These are phyloP conservation scores for Petrosia ficiformis DNA, from an alignment of 37 sponge, comb jelly and placozoan genomes.

Conservation along the genomic window DNA sequence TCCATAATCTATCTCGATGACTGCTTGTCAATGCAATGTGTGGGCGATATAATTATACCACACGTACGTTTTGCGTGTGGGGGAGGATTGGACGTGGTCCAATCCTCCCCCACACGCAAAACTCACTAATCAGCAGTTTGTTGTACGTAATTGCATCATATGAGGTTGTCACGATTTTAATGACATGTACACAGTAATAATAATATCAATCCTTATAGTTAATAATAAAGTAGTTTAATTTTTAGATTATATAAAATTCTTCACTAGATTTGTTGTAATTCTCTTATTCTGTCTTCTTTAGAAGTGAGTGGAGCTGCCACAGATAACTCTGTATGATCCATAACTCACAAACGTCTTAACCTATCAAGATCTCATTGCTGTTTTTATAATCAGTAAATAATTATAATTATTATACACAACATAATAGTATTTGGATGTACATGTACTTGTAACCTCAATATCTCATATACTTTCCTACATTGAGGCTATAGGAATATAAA, in stretches of 20 bases:
- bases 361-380: conserved; percentile 55
- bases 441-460: conserved; percentile 63
- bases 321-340: conserved; percentile 48
- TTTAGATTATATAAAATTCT: conserved; percentile 59
- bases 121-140: too few relatives aligned
- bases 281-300: conserved; percentile 48
- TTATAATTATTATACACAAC: too few relatives aligned
- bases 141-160: too few relatives aligned
- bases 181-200: too few relatives aligned
- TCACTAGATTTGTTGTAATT: conserved; percentile 60
- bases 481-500: conserved; percentile 62
- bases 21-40: too few relatives aligned
- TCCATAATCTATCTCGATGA: too few relatives aligned
- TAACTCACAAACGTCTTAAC: conserved; percentile 10
- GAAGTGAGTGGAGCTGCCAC: conserved; percentile 32
- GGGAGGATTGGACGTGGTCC: too few relatives aligned
- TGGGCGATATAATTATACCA: too few relatives aligned
- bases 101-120: too few relatives aligned
- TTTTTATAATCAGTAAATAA: conserved; percentile 25
- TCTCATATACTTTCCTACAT: conserved; percentile 82
- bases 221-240: background rate
- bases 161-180: too few relatives aligned
- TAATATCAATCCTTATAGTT: too few relatives aligned
- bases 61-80: too few relatives aligned
- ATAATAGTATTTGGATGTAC: conserved; percentile 6